These are phyloP conservation scores for Parambassis ranga DNA, from an alignment of 2,797 vertebrate species.

Conservation along the genomic window DNA sequence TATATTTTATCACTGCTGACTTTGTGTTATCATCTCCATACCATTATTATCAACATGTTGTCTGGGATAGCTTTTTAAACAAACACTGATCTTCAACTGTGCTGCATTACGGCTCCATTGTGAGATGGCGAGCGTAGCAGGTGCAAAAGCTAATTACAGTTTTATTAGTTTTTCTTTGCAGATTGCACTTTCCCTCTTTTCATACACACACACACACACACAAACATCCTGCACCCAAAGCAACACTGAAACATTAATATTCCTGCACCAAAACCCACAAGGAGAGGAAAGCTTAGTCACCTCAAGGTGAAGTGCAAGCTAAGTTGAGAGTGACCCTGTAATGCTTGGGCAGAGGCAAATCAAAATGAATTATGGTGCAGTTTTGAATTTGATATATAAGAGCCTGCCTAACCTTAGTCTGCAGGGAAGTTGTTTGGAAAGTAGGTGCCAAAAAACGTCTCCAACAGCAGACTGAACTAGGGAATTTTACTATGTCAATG, in stretches of 20 bases:
- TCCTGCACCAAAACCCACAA: constrained; percentile 13
- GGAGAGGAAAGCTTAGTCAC: constrained; percentile 46
- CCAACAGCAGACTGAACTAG: not conserved
- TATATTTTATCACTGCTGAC: constrained; percentile 4
- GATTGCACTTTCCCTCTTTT: constrained; percentile 33
- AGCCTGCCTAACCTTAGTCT: not conserved
- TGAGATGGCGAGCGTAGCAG: constrained; percentile 57
- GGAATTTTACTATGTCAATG: not conserved
- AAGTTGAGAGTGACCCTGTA: constrained; percentile 24
- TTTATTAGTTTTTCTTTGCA: constrained; percentile 61
- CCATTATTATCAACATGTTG: constrained; percentile 3
- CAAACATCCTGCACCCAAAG: constrained; percentile 11
- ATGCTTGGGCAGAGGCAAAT: not conserved
- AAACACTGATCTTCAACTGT: constrained; percentile 1
- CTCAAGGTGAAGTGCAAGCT: constrained; percentile 43
- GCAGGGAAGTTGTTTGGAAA: not conserved
- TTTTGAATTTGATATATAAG: constrained; percentile 1
- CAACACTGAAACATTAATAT: constrained; percentile 41
- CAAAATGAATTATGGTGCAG: not conserved
- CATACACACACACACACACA: constrained; percentile 22
- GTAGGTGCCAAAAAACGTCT: not conserved
- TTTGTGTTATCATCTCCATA: constrained; percentile 39
- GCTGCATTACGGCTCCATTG: constrained; percentile 30
- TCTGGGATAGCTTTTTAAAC: constrained; percentile 4
- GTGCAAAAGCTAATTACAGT: constrained; percentile 55